phyloP scores from a whole-genome alignment of 2,888 invertebrate species.

The Leucoptera coffeella region DNA sequence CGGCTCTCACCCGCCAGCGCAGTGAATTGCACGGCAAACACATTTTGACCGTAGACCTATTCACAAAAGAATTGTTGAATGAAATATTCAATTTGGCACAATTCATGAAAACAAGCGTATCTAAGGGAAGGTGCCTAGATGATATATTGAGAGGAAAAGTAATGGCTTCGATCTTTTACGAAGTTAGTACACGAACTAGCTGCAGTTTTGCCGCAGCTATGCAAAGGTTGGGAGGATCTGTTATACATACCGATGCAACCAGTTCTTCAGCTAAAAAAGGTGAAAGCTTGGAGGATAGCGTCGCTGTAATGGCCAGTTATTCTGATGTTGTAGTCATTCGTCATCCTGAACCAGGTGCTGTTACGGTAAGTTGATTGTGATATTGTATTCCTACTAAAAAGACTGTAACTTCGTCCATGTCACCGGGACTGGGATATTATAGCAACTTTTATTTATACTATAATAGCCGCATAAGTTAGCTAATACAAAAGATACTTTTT shows the following conservation, averaged over 20 bases:
- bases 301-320: constrained; percentile 85
- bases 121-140: constrained; percentile 77
- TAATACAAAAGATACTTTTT: too few species aligned
- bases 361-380: constrained; percentile 56
- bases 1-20: constrained; percentile 35
- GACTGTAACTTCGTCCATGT: neutral
- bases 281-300: constrained; percentile 86
- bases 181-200: constrained; percentile 93
- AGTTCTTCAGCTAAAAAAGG: constrained; percentile 95
- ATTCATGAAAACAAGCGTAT: constrained; percentile 72
- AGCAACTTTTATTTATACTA: too few species aligned
- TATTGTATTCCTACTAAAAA: constrained; percentile 1
- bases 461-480: too few species aligned
- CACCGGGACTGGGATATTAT: too few species aligned
- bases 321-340: constrained; percentile 90
- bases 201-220: constrained; percentile 96
- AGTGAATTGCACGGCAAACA: constrained; percentile 63
- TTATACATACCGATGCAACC: constrained; percentile 83
- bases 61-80: constrained; percentile 84
- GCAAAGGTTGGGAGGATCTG: constrained; percentile 90
- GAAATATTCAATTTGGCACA: constrained; percentile 93
- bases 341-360: constrained; percentile 90
- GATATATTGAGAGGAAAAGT: constrained; percentile 87
- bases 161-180: constrained; percentile 95
- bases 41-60: constrained; percentile 78